These are phyloP conservation scores for Artibeus jamaicensis DNA, from an alignment of 2,797 vertebrate species.

Conservation along the genomic window DNA sequence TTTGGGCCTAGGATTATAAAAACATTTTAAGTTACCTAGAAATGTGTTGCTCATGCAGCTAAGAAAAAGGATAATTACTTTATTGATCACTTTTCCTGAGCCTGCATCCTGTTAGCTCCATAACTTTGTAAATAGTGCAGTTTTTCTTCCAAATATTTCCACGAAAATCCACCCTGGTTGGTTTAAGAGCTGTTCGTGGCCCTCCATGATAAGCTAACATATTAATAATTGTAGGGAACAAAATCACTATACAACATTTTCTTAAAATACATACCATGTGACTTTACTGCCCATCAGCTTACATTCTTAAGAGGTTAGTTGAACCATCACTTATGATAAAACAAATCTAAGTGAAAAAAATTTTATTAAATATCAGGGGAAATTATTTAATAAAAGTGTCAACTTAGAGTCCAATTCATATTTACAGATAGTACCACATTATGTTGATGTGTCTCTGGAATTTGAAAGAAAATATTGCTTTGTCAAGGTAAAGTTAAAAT, in stretches of 20 bases:
- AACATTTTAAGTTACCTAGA: neutral
- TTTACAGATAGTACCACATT: neutral
- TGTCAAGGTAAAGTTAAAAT: neutral
- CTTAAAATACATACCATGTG: neutral
- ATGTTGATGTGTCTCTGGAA: neutral
- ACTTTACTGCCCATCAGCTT: neutral
- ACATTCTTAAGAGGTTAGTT: neutral
- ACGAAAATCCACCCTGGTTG: neutral
- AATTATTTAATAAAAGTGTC: neutral
- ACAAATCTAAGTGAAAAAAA: neutral
- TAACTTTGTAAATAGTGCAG: neutral
- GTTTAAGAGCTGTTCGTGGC: neutral
- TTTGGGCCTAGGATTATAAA: neutral
- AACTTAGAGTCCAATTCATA: conserved; percentile 7
- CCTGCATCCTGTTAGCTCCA: neutral
- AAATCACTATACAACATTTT: neutral
- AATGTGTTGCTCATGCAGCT: neutral
- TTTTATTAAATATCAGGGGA: neutral
- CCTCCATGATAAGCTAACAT: conserved; percentile 2
- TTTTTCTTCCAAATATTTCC: neutral
- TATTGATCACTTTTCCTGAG: neutral
- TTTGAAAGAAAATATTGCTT: neutral
- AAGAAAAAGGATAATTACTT: neutral
- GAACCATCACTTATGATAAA: neutral
- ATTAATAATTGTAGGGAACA: conserved; percentile 22